Base-by-base conservation (phyloP, 2,888 invertebrate species). In the Hydrotaea cyrtoneurina region DNA sequence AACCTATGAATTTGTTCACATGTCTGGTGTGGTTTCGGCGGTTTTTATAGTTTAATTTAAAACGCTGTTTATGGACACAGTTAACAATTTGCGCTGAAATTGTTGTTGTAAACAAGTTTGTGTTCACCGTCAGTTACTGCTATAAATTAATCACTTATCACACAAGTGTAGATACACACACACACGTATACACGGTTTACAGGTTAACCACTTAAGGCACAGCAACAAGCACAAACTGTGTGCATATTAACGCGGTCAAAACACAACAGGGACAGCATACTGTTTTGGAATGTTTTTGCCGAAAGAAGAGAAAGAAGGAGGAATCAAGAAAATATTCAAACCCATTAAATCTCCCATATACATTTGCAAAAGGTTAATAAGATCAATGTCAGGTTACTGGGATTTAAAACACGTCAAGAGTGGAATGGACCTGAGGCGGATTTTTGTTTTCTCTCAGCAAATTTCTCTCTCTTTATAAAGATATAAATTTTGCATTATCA, bases 101-200 rank as follows among this genome's bases (percentile, higher is more conserved):
- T 57, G 57, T 74, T 43, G 73, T 73, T 73, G 39, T 4, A 21
- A 74, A 74, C 39, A 43, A 23, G 46, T 74, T 74, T 62, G 23
- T 46, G 21, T 73, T 43, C 39, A 57, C 57, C 17, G 21, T 73
- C 66, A 19, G 43, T 39, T 69, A 39, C 13, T 21, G 43, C 69
- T 59, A 46, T 62, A 46, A 74, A 74, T 74, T 59, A 59, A 74
- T 74, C 59, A 74, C 62, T 74, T 59, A 74, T 74, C 57, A 59
- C 36, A 73, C 43, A n/a, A n/a, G 59, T 69, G 15, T 36, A 71
- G 23, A 46, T 50, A 23, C 21, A 50, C 23, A 26, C 43, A 53
- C 23, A 71, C 17, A 31, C 31, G 2, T 31, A 7, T 31, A 31
- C 39, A 59, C 39, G 57, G 36, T 59, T 59, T 59, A 39, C 23